Conservation (phyloP, 1,140 invertebrate genomes). For the Ctenoplectra terminalis region DNA sequence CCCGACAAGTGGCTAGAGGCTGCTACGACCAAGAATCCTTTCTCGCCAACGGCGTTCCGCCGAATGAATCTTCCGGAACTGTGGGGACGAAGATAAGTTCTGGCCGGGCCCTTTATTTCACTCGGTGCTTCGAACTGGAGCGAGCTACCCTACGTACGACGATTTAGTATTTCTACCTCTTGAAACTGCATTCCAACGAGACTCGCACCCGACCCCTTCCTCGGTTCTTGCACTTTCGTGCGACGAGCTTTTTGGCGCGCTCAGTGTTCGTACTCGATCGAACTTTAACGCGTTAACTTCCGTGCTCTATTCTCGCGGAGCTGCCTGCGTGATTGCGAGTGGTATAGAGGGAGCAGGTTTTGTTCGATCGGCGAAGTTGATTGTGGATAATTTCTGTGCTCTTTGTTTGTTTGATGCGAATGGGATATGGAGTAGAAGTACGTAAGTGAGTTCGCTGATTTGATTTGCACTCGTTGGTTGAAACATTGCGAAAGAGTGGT, state of each 20-base stretch:
- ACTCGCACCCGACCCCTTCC: background rate
- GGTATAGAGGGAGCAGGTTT: background rate
- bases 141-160: background rate
- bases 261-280: background rate
- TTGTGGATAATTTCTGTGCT: background rate
- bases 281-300: slow-evolving; percentile 13
- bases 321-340: background rate
- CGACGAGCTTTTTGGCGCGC: background rate
- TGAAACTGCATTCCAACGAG: background rate
- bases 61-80: slow-evolving; percentile 36
- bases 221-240: background rate
- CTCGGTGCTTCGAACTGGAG: background rate
- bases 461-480: too few relatives aligned
- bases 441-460: too few relatives aligned
- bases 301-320: background rate
- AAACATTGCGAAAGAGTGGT: background rate
- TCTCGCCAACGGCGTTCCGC: background rate
- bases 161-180: slow-evolving; percentile 24
- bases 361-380: background rate
- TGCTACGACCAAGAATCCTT: slow-evolving; percentile 11
- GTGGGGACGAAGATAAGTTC: slow-evolving; percentile 31
- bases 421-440: background rate
- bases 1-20: slow-evolving; percentile 8
- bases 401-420: background rate
- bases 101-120: slow-evolving; percentile 34